Conservation (phyloP, 2,113 vertebrate species). For the Podiceps cristatus region DNA sequence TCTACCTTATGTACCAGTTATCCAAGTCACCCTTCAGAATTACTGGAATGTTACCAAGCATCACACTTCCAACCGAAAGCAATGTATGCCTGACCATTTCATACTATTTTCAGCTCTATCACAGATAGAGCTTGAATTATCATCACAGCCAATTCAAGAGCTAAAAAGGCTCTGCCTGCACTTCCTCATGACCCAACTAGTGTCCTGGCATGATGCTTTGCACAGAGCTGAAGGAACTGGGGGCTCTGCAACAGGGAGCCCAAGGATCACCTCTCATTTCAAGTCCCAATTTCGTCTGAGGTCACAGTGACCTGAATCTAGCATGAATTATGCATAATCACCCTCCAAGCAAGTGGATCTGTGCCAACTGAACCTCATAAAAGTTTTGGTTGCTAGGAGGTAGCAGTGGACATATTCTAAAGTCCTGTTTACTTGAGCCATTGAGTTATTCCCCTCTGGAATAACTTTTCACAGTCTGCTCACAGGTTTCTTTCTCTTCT, state of each 20-base stretch:
- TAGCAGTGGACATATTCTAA: not conserved
- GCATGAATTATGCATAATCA: not conserved
- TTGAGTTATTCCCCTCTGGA: not conserved
- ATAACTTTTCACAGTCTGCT: not conserved
- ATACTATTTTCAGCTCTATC: not conserved
- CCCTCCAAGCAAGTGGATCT: not conserved
- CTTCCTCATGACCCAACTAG: not conserved
- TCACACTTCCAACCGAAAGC: not conserved
- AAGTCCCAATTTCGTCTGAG: not conserved
- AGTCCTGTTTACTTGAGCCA: not conserved
- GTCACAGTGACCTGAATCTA: conserved; percentile 2
- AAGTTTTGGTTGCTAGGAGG: conserved; percentile 3
- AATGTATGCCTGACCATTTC: not conserved
- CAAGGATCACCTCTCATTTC: not conserved
- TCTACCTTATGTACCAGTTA: not conserved
- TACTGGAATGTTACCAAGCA: not conserved
- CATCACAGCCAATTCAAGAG: not conserved
- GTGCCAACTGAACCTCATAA: not conserved
- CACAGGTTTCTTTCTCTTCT: not conserved
- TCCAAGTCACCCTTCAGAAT: not conserved
- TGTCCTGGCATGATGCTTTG: not conserved
- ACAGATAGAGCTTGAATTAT: not conserved
- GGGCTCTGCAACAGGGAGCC: not conserved
- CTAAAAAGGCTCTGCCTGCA: not conserved
- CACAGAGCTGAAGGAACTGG: not conserved